Evolutionary conservation across 2,888 invertebrate species (phyloP), one percentile per base, ranked within the genome.

Genomic region (Plebejus argus): DNA sequence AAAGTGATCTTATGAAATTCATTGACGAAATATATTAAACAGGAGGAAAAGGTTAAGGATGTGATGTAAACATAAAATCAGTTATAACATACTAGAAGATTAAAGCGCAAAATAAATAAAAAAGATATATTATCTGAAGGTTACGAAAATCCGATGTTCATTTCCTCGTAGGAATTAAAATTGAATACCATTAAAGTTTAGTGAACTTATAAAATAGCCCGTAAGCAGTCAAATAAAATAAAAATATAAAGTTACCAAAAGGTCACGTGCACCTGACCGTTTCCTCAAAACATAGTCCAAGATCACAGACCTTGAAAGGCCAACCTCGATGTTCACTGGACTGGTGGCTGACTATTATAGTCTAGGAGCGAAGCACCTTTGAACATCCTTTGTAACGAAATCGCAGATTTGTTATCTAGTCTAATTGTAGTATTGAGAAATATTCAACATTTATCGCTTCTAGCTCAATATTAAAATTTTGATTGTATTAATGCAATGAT

Each of bases 311-410:
- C 79, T 80, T 80, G 78, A 78, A 80, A 80, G 76, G 74, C 70
- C 79, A 33, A 79, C 79, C 80, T 79, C 77, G 78, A 80, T 81
- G 79, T 53, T 79, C 80, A 81, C 49, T 71, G 71, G 71, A 58
- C 70, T 77, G 76, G 74, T 75, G 49, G 77, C 72, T 78, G 39
- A 74, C 35, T 74, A 66, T 71, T 76, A 71, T 71, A 75, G 76
- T 23, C 76, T 76, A 45, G 66, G 45, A 66, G 76, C 45, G 70
- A 76, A 76, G 23, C 18, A 74, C 49, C 23, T 28, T 15, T 20
- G 23, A 23, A 49, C 74, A 74, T 74, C 74, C 74, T 74, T 45
- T 74, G 49, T 74, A 74, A 49, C n/a, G 49, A 53, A 74, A 74
- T 53, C 10, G 28, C 28, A 74, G 74, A 74, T 74, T 6, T 28